Base-by-base conservation (phyloP, 2,888 invertebrate species). In the Gortyna flavago region DNA sequence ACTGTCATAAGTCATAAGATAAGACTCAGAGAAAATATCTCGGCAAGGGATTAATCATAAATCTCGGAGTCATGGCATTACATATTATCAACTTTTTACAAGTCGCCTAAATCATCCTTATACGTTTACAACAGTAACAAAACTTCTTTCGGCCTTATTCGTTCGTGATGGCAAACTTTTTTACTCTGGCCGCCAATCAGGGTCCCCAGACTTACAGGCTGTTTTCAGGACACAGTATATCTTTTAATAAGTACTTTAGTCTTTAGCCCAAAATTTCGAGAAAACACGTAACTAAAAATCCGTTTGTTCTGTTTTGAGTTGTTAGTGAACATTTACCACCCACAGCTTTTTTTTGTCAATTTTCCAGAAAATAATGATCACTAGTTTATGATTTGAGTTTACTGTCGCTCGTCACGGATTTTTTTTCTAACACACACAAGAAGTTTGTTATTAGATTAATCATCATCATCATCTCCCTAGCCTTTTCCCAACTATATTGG, bases 71-170 rank as follows among this genome's bases (percentile, higher is more conserved):
- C 84, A 76, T 74, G 80, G 86, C 88, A 89, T 91, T 91, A 90
- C 90, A 90, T 90, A 91, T 91, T 92, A 91, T 92, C 89, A 93
- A 95, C 92, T 93, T 94, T 93, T 92, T 89, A 90, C 89, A 94
- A 95, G 91, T 94, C 91, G 89, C 90, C 92, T 95, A 96, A 95
- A 95, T 96, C 95, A 95, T 94, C 90, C 92, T 90, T 93, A 93
- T 93, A 93, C 93, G 91, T 93, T 94, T 94, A 95, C 94, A 95
- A 94, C 93, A 88, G 92, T 92, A 92, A 92, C 93, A 91, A 91
- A 95, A 95, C 91, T 94, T 93, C 87, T 92, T 93, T 93, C 93
- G 91, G 92, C 90, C 89, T 83, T 84, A 87, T 85, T 87, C 90
- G 82, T 89, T 89, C 89, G 88, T 88, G 87, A 90, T 88, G 84